Evolutionary conservation across 2,113 vertebrate species (phyloP).

Genomic region (Himantopus leucocephalus): DNA sequence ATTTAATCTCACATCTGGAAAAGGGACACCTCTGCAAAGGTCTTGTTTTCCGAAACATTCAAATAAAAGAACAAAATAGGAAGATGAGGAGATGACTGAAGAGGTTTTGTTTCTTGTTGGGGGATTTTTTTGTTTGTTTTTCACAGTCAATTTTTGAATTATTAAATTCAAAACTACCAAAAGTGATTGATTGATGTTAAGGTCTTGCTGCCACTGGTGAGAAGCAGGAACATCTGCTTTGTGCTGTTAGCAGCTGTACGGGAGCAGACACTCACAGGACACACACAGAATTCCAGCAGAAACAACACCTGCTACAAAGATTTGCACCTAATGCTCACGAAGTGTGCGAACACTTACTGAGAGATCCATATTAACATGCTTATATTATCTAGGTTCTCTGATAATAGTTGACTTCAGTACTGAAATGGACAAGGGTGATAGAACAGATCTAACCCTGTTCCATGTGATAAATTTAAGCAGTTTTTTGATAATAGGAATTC

Average conservation of each 20-base stretch:
- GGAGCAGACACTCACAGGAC: neutral
- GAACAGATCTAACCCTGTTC: neutral
- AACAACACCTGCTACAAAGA: neutral
- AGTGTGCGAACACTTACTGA: neutral
- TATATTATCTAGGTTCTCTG: neutral
- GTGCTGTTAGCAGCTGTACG: neutral
- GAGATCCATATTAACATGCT: neutral
- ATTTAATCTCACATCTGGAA: neutral
- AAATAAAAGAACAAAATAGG: neutral
- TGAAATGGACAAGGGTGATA: neutral
- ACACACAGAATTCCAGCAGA: neutral
- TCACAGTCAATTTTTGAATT: neutral
- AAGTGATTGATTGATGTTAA: neutral
- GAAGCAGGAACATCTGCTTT: neutral
- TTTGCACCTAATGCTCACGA: fast-evolving
- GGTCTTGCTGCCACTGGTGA: neutral
- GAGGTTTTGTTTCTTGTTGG: neutral
- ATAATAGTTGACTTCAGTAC: neutral
- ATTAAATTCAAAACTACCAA: neutral
- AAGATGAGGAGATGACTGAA: neutral
- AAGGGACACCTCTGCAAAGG: neutral
- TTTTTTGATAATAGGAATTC: neutral
- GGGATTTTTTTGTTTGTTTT: fast-evolving
- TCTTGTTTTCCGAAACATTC: neutral
- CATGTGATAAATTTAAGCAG: neutral